A percentile compares a stretch with the other conserved stretches of the same genome.
phyloP scores from a whole-genome alignment of 2,113 vertebrate species.

The Melanerpes aurifrons region DNA sequence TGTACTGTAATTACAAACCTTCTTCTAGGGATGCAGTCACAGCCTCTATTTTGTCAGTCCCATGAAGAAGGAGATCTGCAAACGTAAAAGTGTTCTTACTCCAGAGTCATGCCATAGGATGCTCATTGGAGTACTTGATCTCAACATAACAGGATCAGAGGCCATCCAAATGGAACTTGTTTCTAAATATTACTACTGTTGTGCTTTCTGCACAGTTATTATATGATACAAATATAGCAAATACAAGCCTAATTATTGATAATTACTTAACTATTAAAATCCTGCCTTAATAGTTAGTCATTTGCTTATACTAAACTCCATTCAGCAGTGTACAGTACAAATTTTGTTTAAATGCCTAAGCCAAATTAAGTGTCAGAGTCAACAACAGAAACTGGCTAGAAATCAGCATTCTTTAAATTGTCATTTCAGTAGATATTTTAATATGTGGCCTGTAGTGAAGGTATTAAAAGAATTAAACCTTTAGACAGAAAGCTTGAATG shows the following conservation, averaged over 20 bases:
- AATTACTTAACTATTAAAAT: not conserved
- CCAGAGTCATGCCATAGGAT: not conserved
- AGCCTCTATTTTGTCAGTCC: not conserved
- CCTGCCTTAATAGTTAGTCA: not conserved
- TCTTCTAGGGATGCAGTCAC: constrained; percentile 31
- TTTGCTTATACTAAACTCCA: not conserved
- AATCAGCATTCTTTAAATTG: not conserved
- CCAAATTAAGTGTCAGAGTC: not conserved
- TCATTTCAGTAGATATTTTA: not conserved
- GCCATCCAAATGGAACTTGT: not conserved
- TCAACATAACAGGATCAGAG: not conserved
- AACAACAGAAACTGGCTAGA: not conserved
- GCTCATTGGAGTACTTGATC: not conserved
- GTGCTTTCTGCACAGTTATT: not conserved
- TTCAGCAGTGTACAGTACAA: not conserved
- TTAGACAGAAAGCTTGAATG: not conserved
- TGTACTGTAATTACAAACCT: constrained; percentile 22
- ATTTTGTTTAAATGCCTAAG: not conserved
- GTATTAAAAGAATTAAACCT: not conserved
- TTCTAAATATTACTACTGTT: not conserved
- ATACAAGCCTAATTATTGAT: not conserved
- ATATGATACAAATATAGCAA: not conserved
- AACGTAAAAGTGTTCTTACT: not conserved
- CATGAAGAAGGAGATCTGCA: not conserved
- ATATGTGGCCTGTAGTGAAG: not conserved